These are phyloP conservation scores for Eilema depressum DNA, from an alignment of 2,888 invertebrate genomes.

Conservation along the genomic window DNA sequence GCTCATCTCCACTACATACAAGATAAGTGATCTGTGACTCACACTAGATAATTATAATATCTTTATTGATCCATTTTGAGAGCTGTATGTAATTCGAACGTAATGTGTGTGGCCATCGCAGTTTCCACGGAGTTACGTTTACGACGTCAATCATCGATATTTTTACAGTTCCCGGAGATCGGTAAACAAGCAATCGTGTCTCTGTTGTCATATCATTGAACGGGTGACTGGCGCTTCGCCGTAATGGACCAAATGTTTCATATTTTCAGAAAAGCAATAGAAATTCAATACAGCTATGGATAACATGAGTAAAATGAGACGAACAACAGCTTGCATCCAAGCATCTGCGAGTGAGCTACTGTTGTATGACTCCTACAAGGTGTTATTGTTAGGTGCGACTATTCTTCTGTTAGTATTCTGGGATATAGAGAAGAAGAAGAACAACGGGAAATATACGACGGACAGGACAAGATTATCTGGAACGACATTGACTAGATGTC, in stretches of 20 bases:
- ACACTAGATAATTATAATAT: slow-evolving; percentile 55
- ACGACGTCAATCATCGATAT: slow-evolving; percentile 69
- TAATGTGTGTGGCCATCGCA: slow-evolving; percentile 54
- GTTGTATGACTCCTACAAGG: not conserved
- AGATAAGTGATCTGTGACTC: slow-evolving; percentile 42
- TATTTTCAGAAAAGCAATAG: slow-evolving; percentile 25
- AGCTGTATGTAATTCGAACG: slow-evolving; percentile 55
- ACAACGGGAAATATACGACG: slow-evolving; percentile 37
- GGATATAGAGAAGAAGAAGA: slow-evolving; percentile 42
- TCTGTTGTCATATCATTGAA: slow-evolving; percentile 34
- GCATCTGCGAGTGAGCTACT: not conserved
- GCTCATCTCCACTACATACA: slow-evolving; percentile 46
- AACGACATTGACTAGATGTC: slow-evolving; percentile 60
- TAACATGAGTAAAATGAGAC: slow-evolving; percentile 26
- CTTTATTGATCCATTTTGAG: slow-evolving; percentile 61
- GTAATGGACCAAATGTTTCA: slow-evolving; percentile 28
- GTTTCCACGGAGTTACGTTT: slow-evolving; percentile 53
- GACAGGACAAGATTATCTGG: slow-evolving; percentile 47
- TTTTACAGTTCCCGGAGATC: slow-evolving; percentile 58
- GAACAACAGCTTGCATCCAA: slow-evolving; percentile 30
- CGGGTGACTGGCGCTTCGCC: slow-evolving; percentile 19
- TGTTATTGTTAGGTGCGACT: not conserved
- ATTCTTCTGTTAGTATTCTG: not conserved
- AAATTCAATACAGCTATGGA: slow-evolving; percentile 36
- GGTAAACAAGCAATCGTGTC: slow-evolving; percentile 31